These are phyloP conservation scores for Notothenia coriiceps DNA, from an alignment of 2,113 vertebrate species.

Conservation along the genomic window DNA sequence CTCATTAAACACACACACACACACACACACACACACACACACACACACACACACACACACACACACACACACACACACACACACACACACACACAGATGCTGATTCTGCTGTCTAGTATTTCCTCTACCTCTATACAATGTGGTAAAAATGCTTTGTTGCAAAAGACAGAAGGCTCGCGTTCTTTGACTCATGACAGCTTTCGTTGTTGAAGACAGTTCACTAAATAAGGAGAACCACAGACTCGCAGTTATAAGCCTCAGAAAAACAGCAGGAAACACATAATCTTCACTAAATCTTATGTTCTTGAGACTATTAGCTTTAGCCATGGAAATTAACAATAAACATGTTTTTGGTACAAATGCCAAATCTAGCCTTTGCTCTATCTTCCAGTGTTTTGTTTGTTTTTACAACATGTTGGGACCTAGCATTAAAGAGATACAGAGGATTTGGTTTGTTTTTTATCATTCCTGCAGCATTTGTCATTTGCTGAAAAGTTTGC, in stretches of 20 bases:
- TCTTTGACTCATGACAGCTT: background rate
- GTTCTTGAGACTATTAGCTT: background rate
- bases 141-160: background rate
- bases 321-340: background rate
- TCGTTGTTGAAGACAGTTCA: background rate
- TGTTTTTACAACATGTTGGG: background rate
- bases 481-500: conserved; percentile 7
- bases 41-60: conserved; percentile 53
- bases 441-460: background rate
- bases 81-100: conserved; percentile 35
- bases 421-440: background rate
- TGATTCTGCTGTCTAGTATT: conserved; percentile 34
- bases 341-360: background rate
- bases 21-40: conserved; percentile 40
- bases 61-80: conserved; percentile 51
- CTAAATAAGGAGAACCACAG: background rate
- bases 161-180: background rate
- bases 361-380: conserved; percentile 11
- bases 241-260: background rate
- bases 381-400: background rate
- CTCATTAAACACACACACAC: conserved; percentile 53
- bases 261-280: background rate
- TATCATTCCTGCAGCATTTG: background rate
- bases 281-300: conserved; percentile 13
- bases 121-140: background rate